A percentile compares a stretch with the other conserved stretches of the same genome.
These are phyloP conservation scores for Lepus americanus DNA, from an alignment of 2,113 vertebrate genomes.

Conservation along the genomic window DNA sequence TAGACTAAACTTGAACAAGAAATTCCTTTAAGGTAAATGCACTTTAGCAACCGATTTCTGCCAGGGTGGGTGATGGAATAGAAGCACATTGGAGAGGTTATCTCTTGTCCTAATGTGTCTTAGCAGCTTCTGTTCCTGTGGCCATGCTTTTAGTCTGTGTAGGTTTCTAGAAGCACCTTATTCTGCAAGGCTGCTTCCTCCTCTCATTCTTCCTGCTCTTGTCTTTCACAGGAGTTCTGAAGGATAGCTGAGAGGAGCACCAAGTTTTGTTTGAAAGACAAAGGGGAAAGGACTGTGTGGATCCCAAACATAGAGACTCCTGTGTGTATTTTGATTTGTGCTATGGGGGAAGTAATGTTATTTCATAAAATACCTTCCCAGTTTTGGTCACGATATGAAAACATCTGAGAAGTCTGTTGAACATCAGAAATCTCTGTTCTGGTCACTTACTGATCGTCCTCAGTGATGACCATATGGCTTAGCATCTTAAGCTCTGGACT, in stretches of 20 bases:
- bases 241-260: not conserved
- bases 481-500: not conserved
- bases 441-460: not conserved
- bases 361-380: not conserved
- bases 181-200: not conserved
- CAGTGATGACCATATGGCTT: not conserved
- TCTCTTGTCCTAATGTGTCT: not conserved
- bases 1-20: not conserved
- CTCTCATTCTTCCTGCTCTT: not conserved
- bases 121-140: not conserved
- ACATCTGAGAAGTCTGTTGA: slow-evolving; percentile 22
- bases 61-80: not conserved
- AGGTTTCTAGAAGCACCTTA: not conserved
- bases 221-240: not conserved
- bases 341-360: not conserved
- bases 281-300: not conserved
- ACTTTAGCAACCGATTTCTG: not conserved
- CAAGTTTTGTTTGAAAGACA: not conserved
- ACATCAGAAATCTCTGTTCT: not conserved
- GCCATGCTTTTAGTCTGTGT: too few species aligned
- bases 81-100: fast-evolving
- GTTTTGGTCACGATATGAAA: not conserved
- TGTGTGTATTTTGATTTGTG: not conserved
- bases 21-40: not conserved
- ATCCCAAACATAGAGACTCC: not conserved